A percentile compares a stretch with the other conserved stretches of the same genome.
phyloP scores from a whole-genome alignment of 2,113 vertebrate genomes.

The Limanda limanda region DNA sequence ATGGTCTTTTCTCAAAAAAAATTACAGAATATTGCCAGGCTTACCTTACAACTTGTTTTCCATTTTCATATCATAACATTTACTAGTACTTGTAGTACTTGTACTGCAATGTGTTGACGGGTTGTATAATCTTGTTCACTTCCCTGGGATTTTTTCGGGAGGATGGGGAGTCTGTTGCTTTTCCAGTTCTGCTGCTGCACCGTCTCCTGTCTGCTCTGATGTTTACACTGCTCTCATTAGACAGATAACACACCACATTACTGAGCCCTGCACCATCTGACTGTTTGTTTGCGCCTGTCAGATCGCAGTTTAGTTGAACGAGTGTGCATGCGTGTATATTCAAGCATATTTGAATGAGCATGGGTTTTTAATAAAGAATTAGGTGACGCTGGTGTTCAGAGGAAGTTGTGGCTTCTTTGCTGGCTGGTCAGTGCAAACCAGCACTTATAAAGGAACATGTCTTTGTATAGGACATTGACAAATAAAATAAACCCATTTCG shows the following conservation, averaged over 20 bases:
- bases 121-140: too few species aligned
- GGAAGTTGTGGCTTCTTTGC: neutral
- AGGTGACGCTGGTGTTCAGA: neutral
- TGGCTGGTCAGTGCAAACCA: neutral
- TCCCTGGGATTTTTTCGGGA: neutral
- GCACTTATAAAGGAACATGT: neutral
- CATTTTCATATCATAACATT: neutral
- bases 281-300: neutral
- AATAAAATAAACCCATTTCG: too few species aligned
- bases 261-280: neutral
- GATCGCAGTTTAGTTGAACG: neutral
- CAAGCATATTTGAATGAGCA: constrained; percentile 1
- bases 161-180: constrained; percentile 3
- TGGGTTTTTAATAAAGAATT: neutral
- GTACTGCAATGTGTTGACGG: neutral
- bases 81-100: neutral
- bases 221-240: constrained; percentile 66
- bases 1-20: neutral
- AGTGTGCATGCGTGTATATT: neutral
- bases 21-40: neutral
- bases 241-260: constrained; percentile 34
- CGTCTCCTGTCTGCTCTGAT: constrained; percentile 26
- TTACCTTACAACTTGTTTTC: neutral
- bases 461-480: constrained; percentile 1
- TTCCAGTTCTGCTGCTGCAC: neutral